These are phyloP conservation scores for Pitta sordida DNA, from an alignment of 2,113 vertebrate genomes.

Conservation along the genomic window DNA sequence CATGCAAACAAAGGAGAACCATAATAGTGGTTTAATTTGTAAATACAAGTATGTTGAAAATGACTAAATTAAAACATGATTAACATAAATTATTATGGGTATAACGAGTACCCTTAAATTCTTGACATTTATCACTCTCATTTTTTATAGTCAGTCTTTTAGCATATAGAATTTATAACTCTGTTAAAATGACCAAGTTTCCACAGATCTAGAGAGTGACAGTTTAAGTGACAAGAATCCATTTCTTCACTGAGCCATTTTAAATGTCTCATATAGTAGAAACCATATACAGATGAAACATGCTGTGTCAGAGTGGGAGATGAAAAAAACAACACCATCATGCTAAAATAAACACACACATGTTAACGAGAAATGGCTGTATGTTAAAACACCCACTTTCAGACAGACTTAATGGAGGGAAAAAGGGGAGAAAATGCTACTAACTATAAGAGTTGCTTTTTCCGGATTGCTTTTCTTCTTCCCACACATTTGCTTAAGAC, in stretches of 20 bases:
- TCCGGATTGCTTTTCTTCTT: conserved; percentile 69
- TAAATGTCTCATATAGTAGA: conserved; percentile 65
- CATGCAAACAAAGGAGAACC: conserved; percentile 80
- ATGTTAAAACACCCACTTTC: conserved; percentile 74
- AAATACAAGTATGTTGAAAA: conserved; percentile 71
- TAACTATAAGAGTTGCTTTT: conserved; percentile 69
- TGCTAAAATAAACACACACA: conserved; percentile 73
- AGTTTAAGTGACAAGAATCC: conserved; percentile 77
- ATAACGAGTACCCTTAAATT: conserved; percentile 64
- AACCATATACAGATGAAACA: conserved; percentile 74
- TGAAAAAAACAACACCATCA: conserved; percentile 68
- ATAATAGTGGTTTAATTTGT: conserved; percentile 75
- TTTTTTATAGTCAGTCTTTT: conserved; percentile 28
- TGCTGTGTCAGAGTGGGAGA: conserved; percentile 75
- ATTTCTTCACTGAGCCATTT: conserved; percentile 69
- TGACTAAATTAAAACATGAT: conserved; percentile 70
- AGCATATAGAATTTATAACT: conserved; percentile 5
- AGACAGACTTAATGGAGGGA: conserved; percentile 68
- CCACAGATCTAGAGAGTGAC: conserved; percentile 69
- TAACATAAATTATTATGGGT: conserved; percentile 67
- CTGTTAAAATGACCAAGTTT: conserved; percentile 35
- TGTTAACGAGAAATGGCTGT: conserved; percentile 70
- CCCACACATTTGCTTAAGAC: conserved; percentile 70
- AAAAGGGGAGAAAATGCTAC: conserved; percentile 68
- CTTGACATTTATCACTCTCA: conserved; percentile 77